phyloP scores from a whole-genome alignment of 2,888 invertebrate genomes.

The Cephonodes hylas region DNA sequence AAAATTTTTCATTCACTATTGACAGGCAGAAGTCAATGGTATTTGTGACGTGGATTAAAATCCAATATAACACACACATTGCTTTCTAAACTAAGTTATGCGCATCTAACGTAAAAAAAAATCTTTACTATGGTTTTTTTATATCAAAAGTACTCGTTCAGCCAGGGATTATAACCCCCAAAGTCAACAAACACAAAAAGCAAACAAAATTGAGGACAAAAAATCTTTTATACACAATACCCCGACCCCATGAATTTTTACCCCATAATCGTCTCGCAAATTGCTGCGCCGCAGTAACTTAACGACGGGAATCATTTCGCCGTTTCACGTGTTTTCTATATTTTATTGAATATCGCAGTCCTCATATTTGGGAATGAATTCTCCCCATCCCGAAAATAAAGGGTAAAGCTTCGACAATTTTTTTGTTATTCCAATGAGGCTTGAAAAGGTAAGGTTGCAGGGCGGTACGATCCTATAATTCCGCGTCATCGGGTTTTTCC shows the following conservation, averaged over 20 bases:
- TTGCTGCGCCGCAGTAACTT: slow-evolving; percentile 6
- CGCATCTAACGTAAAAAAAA: too few species aligned
- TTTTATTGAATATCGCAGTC: slow-evolving; percentile 6
- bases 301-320: neutral
- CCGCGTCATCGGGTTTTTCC: slow-evolving; percentile 8
- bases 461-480: slow-evolving; percentile 8
- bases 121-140: too few species aligned
- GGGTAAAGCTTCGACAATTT: neutral
- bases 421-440: slow-evolving; percentile 12
- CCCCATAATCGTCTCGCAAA: slow-evolving; percentile 3
- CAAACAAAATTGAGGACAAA: neutral
- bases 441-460: slow-evolving; percentile 12
- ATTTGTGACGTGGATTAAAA: too few species aligned
- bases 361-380: slow-evolving; percentile 1
- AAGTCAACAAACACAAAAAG: neutral
- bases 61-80: too few species aligned
- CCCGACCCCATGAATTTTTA: neutral
- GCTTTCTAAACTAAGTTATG: too few species aligned
- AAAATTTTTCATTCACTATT: too few species aligned
- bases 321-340: neutral
- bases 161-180: neutral
- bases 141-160: too few species aligned
- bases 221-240: neutral
- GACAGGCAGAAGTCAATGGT: neutral
- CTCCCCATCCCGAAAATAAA: slow-evolving; percentile 5